A percentile compares a stretch with the other conserved stretches of the same genome.
Evolutionary conservation across 2,888 invertebrate genomes (phyloP).

Genomic region (Molanna angustata): DNA sequence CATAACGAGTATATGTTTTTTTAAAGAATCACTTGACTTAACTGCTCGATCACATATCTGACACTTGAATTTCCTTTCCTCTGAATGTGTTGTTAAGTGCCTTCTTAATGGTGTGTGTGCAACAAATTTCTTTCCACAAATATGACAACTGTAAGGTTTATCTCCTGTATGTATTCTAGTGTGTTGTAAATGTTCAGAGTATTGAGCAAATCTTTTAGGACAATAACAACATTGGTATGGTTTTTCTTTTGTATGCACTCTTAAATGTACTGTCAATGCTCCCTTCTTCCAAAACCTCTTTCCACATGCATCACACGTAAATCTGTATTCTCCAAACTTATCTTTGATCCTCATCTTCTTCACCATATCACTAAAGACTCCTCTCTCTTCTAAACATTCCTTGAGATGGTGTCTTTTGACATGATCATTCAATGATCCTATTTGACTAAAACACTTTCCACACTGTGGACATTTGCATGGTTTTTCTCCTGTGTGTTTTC

Average conservation of each 20-base stretch:
- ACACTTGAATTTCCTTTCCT: constrained; percentile 26
- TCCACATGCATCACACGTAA: constrained; percentile 45
- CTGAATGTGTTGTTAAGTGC: constrained; percentile 21
- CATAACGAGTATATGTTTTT: constrained; percentile 29
- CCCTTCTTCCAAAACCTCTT: constrained; percentile 44
- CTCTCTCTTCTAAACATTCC: background rate
- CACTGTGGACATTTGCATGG: constrained; percentile 19
- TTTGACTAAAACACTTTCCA: constrained; percentile 20
- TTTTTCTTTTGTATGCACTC: constrained; percentile 47
- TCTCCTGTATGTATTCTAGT: constrained; percentile 39
- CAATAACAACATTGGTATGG: constrained; percentile 45
- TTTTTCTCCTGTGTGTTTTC: constrained; percentile 25
- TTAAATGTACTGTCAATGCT: constrained; percentile 43
- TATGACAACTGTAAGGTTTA: constrained; percentile 19
- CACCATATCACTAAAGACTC: constrained; percentile 1
- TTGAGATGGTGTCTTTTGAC: constrained; percentile 16
- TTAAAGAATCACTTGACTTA: constrained; percentile 23
- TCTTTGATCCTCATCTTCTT: constrained; percentile 13
- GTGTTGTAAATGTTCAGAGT: constrained; percentile 42
- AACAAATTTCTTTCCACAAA: constrained; percentile 22
- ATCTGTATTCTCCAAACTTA: constrained; percentile 8
- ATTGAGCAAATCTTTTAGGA: constrained; percentile 42
- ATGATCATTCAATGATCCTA: constrained; percentile 20
- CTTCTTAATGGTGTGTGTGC: constrained; percentile 17
- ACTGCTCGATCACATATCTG: constrained; percentile 22